These are phyloP conservation scores for Bagarius yarrelli DNA, from an alignment of 2,113 vertebrate species.

Conservation along the genomic window DNA sequence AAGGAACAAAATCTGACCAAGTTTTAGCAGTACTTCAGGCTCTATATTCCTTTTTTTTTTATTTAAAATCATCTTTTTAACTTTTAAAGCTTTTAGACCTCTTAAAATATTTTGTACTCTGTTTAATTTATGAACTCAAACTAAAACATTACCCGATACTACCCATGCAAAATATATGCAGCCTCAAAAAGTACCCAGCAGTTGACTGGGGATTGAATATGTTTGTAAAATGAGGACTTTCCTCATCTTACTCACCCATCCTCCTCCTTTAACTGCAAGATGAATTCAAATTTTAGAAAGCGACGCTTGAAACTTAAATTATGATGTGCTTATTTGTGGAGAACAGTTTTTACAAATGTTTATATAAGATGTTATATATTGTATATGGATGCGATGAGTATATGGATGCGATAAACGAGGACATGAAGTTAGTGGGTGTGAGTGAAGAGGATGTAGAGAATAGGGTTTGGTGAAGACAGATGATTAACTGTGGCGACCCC, in stretches of 20 bases:
- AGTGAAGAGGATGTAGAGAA: too few species aligned
- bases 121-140: background rate
- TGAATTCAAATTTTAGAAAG: constrained; percentile 60
- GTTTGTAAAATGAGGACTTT: constrained; percentile 11
- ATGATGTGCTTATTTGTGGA: constrained; percentile 49
- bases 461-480: too few species aligned
- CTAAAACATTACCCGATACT: background rate
- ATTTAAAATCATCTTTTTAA: background rate
- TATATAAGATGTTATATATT: too few species aligned
- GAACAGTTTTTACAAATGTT: too few species aligned
- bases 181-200: background rate
- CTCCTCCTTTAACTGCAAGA: constrained; percentile 55
- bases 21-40: background rate
- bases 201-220: constrained; percentile 17
- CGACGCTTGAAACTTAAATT: constrained; percentile 60
- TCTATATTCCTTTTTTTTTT: background rate
- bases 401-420: too few species aligned
- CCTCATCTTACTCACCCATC: constrained; percentile 12
- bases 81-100: background rate
- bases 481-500: too few species aligned
- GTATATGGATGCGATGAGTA: too few species aligned
- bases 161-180: background rate
- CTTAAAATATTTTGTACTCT: background rate
- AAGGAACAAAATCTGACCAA: background rate
- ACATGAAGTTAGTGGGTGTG: too few species aligned